Base-by-base conservation (phyloP, 2,113 vertebrate species). In the Tricholaema leucomelas region DNA sequence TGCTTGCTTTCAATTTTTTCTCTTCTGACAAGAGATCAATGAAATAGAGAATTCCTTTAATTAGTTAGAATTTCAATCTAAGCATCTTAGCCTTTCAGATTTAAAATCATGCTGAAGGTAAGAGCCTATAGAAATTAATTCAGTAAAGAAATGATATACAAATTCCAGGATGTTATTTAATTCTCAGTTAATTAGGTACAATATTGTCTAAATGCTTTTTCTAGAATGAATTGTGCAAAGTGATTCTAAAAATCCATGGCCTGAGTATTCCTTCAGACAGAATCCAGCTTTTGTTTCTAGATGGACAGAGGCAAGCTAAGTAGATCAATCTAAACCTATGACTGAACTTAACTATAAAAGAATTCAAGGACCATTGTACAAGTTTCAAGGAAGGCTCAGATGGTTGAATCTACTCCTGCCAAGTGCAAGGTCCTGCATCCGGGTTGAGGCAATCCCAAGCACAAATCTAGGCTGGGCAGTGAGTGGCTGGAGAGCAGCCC, bases 1-100 rank as follows among this genome's bases (percentile, higher is more conserved):
- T 79, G 27, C 60, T 82, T 90, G n/a, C 18, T 83, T 92, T 87
- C 67, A 81, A 93, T 83, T 85, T 78, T 35, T 40, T 91, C 35
- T 93, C 38, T 94, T 92, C 71, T 94, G 89, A 65, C 81, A 94
- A 81, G 15, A 91, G 90, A 95, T 87, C 85, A 95, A 86, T 95
- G 94, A 97, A 95, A 92, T 78, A 82, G 66, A 95, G 59, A 81
- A 87, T 94, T 92, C 67, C 60, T 87, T 88, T 90, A 96, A 93
- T 87, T 90, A 93, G 79, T n/a, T 94, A 35, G 74, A 94, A 70
- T 93, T 94, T 96, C 46, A 91, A 78, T 87, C 36, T 60, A 91
- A 87, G 11, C 3, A 0, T 82, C 63, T 81, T 81, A 92, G 86
- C 65, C 58, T 93, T 95, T 72, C 77, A 91, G 75, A 81, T 90